These are phyloP conservation scores for Baronia brevicornis DNA, from an alignment of 2,888 invertebrate species.

Conservation along the genomic window DNA sequence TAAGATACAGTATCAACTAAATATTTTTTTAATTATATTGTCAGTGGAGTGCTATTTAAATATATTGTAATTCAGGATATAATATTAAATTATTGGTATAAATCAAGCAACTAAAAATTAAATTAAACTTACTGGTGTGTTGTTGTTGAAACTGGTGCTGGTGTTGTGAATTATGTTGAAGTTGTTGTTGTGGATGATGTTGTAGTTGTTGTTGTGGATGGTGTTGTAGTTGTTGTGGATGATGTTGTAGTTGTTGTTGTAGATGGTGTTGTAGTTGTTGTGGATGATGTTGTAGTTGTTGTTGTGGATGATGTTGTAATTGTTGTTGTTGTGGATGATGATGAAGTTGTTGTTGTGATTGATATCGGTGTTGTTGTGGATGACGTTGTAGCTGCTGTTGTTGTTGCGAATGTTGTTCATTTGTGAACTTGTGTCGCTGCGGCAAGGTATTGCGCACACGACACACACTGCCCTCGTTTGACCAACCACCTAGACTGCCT, in stretches of 20 bases:
- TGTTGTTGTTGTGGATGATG: constrained; percentile 23
- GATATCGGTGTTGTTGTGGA: constrained; percentile 30
- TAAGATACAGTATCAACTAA: too few species aligned
- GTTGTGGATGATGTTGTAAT: constrained; percentile 24
- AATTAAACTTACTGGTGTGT: constrained; percentile 20
- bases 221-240: constrained; percentile 12
- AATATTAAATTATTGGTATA: too few species aligned
- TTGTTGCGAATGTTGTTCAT: constrained; percentile 55
- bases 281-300: constrained; percentile 23
- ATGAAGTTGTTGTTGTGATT: constrained; percentile 26
- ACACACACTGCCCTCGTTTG: constrained; percentile 62
- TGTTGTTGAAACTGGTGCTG: constrained; percentile 21
- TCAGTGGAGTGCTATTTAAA: too few species aligned
- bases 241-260: constrained; percentile 24
- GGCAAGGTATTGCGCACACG: constrained; percentile 61
- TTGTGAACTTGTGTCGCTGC: constrained; percentile 63
- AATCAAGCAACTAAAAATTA: background rate
- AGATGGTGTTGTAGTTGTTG: constrained; percentile 21
- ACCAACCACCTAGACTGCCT: constrained; percentile 63
- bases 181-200: constrained; percentile 13
- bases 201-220: constrained; percentile 16
- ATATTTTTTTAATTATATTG: too few species aligned
- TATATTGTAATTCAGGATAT: too few species aligned
- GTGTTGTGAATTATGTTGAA: constrained; percentile 18
- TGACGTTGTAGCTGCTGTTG: constrained; percentile 37